These are phyloP conservation scores for Podarcis lilfordi DNA, from an alignment of 2,797 vertebrate genomes.

Conservation along the genomic window DNA sequence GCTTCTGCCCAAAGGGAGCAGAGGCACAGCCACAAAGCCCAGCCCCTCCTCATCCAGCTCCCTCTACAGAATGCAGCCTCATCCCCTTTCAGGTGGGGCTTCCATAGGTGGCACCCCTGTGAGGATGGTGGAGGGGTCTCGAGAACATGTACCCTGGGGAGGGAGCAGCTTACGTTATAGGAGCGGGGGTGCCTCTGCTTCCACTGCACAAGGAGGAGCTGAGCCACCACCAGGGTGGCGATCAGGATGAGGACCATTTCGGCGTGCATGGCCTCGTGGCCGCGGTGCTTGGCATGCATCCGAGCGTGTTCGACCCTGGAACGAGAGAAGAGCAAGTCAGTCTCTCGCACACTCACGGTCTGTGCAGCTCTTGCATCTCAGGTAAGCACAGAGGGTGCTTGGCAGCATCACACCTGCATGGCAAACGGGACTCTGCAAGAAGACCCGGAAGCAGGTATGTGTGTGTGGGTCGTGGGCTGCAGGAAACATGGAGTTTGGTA, in stretches of 20 bases:
- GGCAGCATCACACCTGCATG: neutral
- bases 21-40: neutral
- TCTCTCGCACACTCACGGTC: neutral
- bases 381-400: no score
- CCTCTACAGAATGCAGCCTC: no score
- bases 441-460: accelerated
- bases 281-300: slow-evolving; percentile 98
- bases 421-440: neutral
- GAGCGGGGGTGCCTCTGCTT: slow-evolving; percentile 96
- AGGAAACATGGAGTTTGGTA: neutral
- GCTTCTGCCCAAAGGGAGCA: neutral
- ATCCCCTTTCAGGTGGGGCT: neutral
- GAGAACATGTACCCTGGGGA: neutral
- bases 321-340: neutral
- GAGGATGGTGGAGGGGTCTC: neutral
- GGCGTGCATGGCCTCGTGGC: slow-evolving; percentile 98
- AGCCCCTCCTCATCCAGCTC: neutral
- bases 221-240: slow-evolving; percentile 93
- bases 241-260: slow-evolving; percentile 99
- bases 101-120: no score
- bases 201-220: slow-evolving; percentile 97
- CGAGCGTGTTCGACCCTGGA: slow-evolving; percentile 93
- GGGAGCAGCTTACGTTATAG: slow-evolving; percentile 89
- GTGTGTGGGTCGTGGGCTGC: neutral
- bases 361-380: no score